Percentiles rank a stretch among this genome's conserved stretches.
Evolutionary conservation across 2,888 invertebrate species (phyloP).

Genomic region (Crepidodera aurea): DNA sequence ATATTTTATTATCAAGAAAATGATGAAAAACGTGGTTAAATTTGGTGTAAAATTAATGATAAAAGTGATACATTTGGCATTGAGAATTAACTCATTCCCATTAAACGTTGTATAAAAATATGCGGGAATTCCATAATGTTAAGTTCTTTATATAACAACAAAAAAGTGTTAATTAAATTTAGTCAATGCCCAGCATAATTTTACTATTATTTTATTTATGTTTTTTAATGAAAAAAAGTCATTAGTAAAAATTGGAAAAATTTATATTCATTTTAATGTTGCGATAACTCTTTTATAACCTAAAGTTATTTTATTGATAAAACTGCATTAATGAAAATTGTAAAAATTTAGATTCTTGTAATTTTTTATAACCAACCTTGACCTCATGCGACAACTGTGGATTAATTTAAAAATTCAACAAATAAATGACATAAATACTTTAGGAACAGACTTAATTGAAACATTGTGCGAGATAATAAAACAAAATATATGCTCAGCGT

Average conservation of each 20-base stretch:
- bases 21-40: no score
- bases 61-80: no score
- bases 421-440: neutral
- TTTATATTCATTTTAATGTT: neutral
- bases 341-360: slow-evolving; percentile 7
- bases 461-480: slow-evolving; percentile 2
- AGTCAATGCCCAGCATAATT: no score
- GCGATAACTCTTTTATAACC: slow-evolving; percentile 3
- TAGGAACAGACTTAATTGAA: neutral
- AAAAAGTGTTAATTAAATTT: no score
- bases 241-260: no score
- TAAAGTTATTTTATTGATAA: neutral
- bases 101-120: no score
- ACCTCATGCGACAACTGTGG: neutral
- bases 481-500: slow-evolving; percentile 1
- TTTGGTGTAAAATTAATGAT: no score
- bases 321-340: neutral
- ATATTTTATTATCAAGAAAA: no score
- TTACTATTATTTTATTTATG: neutral
- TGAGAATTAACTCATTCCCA: no score
- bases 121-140: no score
- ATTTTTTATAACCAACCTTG: slow-evolving; percentile 9
- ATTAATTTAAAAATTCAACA: neutral
- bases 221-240: no score
- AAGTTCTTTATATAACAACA: no score